phyloP scores from a whole-genome alignment of 1,140 invertebrate genomes.

The Lepidurus apus region DNA sequence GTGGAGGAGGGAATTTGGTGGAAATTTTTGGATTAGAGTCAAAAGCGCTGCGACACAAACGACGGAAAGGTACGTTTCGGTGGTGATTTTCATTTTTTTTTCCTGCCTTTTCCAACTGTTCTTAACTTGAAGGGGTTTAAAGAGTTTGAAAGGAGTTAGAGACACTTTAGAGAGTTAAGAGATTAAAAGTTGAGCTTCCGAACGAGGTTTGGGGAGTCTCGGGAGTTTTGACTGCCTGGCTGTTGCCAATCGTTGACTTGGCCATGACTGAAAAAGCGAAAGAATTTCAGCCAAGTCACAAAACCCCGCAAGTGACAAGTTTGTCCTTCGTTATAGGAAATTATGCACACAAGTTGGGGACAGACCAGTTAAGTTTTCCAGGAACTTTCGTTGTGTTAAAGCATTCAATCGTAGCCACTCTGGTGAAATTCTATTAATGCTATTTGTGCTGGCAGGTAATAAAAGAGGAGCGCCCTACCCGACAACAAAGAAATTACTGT shows the following conservation, averaged over 20 bases:
- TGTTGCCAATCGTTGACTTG: background rate
- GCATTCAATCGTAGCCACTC: background rate
- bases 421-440: background rate
- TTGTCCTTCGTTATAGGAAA: background rate
- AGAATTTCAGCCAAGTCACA: background rate
- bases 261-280: background rate
- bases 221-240: no score
- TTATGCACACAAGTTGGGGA: background rate
- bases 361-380: background rate
- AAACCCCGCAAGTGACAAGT: background rate
- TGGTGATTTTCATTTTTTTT: no score
- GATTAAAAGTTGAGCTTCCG: no score
- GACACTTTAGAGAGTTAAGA: no score
- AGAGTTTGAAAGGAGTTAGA: no score
- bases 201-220: no score
- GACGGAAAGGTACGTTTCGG: no score
- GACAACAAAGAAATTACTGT: no score
- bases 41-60: background rate
- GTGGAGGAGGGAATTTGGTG: background rate
- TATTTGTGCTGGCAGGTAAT: no score
- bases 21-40: slow-evolving; percentile 9
- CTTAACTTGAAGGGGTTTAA: no score
- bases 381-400: background rate
- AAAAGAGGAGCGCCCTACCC: no score
- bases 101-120: no score